Base-by-base conservation (phyloP, 30 jellyfish, hydroid and myxozoan species). In the Rhopilema esculentum region DNA sequence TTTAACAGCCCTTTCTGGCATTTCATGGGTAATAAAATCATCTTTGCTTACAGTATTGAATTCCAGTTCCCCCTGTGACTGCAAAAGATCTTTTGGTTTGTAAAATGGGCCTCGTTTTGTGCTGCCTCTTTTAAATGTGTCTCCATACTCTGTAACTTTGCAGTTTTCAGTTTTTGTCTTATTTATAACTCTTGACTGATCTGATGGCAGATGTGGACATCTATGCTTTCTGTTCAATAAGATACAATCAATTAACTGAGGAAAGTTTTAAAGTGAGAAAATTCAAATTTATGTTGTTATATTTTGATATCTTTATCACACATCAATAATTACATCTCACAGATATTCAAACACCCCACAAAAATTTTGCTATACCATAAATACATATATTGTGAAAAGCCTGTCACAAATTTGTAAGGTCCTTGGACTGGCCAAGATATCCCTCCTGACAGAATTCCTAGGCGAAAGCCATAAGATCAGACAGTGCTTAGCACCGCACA, bases 121-220 rank as follows among this genome's bases (percentile, higher is more conserved):
- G 61, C 70, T 75, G 33, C 40, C 49, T 8, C 71, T 69, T 27
- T 72, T 75, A 49, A 79, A 89, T 26, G 69, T 76, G 9, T 81
- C 97, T 32, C 91, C 97, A 65, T 89, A 89, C 66, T 79, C 97
- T 32, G 88, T 89, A 0, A 89, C 89, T 61, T 66, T 69, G 85
- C 97, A 89, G 20, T 71, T 80, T 12, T 88, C 91, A 9, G 80
- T 40, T 21, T 27, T 89, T 79, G 97, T 29, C 48, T 80, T 79
- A 89, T 50, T 73, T 64, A 89, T 80, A 6, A 89, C 97, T 24
- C 97, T 70, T 33, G 88, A 74, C 27, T 51, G 82, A 24, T 80
- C 51, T 49, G 88, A 30, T 49, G 91, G 88, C 40, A 79, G 72
- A 49, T 89, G 97, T 4, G 97, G 97, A 66, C 97, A 89, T 79